phyloP scores from a whole-genome alignment of 1,140 invertebrate species.

The Calliphora vicina region DNA sequence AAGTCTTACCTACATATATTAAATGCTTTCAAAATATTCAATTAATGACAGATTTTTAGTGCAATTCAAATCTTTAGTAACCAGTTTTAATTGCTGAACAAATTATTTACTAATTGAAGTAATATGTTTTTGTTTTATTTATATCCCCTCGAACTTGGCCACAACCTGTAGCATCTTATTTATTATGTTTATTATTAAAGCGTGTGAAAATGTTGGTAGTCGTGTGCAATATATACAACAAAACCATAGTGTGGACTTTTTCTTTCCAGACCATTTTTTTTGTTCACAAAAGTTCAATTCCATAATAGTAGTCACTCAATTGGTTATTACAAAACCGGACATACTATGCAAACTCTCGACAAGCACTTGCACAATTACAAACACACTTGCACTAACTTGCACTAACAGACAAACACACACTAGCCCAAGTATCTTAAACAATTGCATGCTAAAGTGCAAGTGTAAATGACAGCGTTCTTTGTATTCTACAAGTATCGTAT shows the following conservation, averaged over 20 bases:
- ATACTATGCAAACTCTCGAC: background rate
- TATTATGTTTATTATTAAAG: background rate
- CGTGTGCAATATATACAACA: background rate
- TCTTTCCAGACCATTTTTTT: background rate
- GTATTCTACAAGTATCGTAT: background rate
- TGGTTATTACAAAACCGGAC: conserved; percentile 10
- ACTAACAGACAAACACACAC: too few species aligned
- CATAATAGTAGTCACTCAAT: conserved; percentile 21
- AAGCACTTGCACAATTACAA: background rate
- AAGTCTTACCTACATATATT: too few species aligned
- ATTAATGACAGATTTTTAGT: too few species aligned
- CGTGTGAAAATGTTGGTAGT: conserved; percentile 4
- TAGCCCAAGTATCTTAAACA: too few species aligned
- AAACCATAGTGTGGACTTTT: background rate
- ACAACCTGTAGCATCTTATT: background rate
- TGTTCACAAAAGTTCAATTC: conserved; percentile 8
- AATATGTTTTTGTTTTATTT: too few species aligned
- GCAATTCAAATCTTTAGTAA: too few species aligned
- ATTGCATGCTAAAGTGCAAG: background rate
- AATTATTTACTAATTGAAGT: too few species aligned
- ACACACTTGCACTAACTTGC: background rate
- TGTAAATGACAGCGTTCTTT: background rate
- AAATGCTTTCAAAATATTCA: too few species aligned
- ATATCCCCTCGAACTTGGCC: too few species aligned
- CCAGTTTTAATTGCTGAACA: too few species aligned